phyloP scores from a whole-genome alignment of 2,113 vertebrate genomes.

The Podilymbus podiceps region DNA sequence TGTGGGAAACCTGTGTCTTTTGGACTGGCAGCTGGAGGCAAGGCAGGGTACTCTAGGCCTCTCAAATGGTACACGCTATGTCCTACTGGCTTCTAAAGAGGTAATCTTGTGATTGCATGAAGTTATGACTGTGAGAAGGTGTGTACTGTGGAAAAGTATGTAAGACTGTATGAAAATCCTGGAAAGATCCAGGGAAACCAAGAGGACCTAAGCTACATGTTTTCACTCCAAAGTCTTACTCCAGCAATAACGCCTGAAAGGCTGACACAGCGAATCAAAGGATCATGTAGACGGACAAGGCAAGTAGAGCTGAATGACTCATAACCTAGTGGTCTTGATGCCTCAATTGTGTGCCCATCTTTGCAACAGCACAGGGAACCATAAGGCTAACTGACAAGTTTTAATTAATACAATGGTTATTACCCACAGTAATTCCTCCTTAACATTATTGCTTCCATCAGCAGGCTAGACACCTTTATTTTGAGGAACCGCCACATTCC shows the following conservation, averaged over 20 bases:
- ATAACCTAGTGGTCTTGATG: background rate
- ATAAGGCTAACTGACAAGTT: background rate
- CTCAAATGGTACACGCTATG: background rate
- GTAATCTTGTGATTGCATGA: background rate
- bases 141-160: background rate
- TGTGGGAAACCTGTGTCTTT: background rate
- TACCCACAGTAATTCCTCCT: background rate
- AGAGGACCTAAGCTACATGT: background rate
- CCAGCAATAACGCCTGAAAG: background rate
- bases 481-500: background rate
- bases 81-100: background rate
- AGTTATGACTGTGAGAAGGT: background rate
- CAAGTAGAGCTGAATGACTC: background rate
- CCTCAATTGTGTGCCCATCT: background rate
- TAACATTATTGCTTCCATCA: background rate
- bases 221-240: background rate
- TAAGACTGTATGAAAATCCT: background rate
- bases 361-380: background rate
- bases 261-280: background rate
- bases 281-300: background rate
- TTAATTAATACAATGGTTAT: background rate
- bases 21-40: background rate
- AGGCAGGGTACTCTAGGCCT: background rate
- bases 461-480: background rate
- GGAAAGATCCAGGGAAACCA: background rate